These are phyloP conservation scores for Euphysa ruthae DNA, from an alignment of 30 jellyfish, hydroid and myxozoan species.

Conservation along the genomic window DNA sequence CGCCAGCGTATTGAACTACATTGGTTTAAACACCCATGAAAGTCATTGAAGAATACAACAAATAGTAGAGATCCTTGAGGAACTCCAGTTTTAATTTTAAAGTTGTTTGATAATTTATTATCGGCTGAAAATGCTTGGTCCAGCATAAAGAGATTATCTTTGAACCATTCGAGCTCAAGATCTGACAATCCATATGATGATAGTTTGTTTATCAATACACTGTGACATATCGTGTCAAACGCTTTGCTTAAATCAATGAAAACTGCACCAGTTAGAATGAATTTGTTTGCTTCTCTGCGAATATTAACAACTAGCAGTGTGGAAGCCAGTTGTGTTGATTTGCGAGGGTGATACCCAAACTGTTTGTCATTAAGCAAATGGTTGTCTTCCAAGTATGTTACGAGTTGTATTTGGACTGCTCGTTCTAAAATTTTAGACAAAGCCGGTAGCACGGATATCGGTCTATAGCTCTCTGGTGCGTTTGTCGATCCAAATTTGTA, in stretches of 20 bases:
- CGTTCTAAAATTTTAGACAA: constrained; percentile 33
- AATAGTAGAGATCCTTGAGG: no score
- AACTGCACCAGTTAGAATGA: constrained; percentile 40
- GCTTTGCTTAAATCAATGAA: constrained; percentile 47
- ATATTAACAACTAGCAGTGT: constrained; percentile 34
- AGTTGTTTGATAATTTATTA: no score
- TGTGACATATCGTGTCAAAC: constrained; percentile 46
- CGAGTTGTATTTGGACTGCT: constrained; percentile 23
- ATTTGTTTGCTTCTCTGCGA: constrained; percentile 19
- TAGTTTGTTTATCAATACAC: constrained; percentile 31
- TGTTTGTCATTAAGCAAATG: constrained; percentile 22
- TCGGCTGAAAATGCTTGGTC: no score
- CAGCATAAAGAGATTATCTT: not conserved
- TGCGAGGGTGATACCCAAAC: constrained; percentile 35
- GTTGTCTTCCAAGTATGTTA: constrained; percentile 26
- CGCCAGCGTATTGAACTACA: no score
- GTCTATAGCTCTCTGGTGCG: constrained; percentile 35
- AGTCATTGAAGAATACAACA: no score
- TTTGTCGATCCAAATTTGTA: constrained; percentile 35
- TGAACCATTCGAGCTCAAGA: not conserved
- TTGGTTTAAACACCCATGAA: no score
- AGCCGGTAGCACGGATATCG: constrained; percentile 30
- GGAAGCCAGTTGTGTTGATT: constrained; percentile 43
- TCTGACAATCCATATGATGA: constrained; percentile 29
- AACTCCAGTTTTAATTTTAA: no score